A percentile compares a stretch with the other conserved stretches of the same genome.
phyloP scores from a whole-genome alignment of 2,797 vertebrate species.

The Melanotaenia nigrans region DNA sequence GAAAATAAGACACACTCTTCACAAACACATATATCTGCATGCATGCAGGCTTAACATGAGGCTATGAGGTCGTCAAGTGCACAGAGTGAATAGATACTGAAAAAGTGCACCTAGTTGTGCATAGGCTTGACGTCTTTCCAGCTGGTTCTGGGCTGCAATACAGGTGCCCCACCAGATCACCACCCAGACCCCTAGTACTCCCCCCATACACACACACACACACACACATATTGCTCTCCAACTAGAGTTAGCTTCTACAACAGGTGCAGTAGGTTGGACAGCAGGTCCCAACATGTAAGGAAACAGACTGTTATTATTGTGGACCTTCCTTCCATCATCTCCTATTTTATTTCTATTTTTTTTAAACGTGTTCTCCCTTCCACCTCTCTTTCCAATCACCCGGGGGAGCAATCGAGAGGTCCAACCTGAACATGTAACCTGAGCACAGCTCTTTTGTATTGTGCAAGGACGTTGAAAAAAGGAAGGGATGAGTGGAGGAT shows the following conservation, averaged over 20 bases:
- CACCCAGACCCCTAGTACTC: slow-evolving; percentile 15
- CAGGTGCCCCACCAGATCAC: slow-evolving; percentile 77
- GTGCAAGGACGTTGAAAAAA: slow-evolving; percentile 77
- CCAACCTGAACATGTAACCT: slow-evolving; percentile 80
- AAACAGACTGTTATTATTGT: slow-evolving; percentile 83
- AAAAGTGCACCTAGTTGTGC: slow-evolving; percentile 53
- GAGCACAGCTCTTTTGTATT: slow-evolving; percentile 75
- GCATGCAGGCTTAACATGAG: slow-evolving; percentile 49
- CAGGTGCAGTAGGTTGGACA: slow-evolving; percentile 85
- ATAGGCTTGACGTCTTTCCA: slow-evolving; percentile 58
- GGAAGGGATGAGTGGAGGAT: slow-evolving; percentile 63
- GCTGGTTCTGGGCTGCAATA: slow-evolving; percentile 65
- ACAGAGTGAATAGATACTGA: slow-evolving; percentile 54
- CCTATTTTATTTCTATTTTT: slow-evolving; percentile 30
- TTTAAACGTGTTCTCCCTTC: slow-evolving; percentile 9
- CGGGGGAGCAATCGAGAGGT: slow-evolving; percentile 80
- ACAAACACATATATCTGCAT: slow-evolving; percentile 16
- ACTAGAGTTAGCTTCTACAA: slow-evolving; percentile 75
- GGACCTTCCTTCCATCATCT: slow-evolving; percentile 71
- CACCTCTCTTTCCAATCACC: slow-evolving; percentile 61
- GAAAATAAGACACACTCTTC: slow-evolving; percentile 3
- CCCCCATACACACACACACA: background rate
- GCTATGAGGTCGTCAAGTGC: slow-evolving; percentile 66
- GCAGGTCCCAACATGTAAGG: slow-evolving; percentile 76
- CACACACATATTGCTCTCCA: slow-evolving; percentile 58